Evolutionary conservation across 23 tunicate genomes (phyloP), one percentile per base, ranked within the genome.

Genomic region (Corella eumyota): DNA sequence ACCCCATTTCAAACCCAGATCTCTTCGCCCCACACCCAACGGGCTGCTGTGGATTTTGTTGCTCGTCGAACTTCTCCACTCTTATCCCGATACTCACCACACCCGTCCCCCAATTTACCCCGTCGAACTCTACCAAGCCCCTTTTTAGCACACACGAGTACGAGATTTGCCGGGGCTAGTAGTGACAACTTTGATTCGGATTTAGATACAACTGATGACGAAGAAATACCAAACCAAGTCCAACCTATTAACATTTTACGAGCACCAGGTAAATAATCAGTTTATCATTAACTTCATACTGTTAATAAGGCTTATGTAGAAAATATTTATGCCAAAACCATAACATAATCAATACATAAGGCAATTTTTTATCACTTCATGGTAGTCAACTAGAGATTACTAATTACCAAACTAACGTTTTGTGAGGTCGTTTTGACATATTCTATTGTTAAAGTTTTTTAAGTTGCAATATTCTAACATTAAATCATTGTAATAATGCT

Each of bases 161-260:
- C 50, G 45, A 30, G 49, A 44, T 30, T 61, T 4, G 62, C 66
- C 11, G 45, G 37, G 24, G 31, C 36, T 15, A 75, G 60, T 29
- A 45, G 62, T 3, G 81, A 65, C 55, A 70, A 68, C 27, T 77
- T 77, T 61, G 85, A 77, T 68, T 77, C 85, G 55, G 85, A 77
- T 53, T 23, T 77, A 1, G 83, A 76, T 36, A 47, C 66, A 25
- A 69, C 60, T 25, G 21, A 30, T 29, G 63, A 34, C 4, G 60
- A 60, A 36, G n/a, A n/a, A n/a, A n/a, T n/a, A n/a, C n/a, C n/a
- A n/a, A n/a, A n/a, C n/a, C n/a, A n/a, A n/a, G n/a, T n/a, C n/a
- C n/a, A n/a, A n/a, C n/a, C n/a, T n/a, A n/a, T n/a, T n/a, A n/a
- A n/a, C n/a, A n/a, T n/a, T n/a, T n/a, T n/a, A n/a, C n/a, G n/a